Percentiles rank a stretch among this genome's conserved stretches.
phyloP scores from a whole-genome alignment of 2,888 invertebrate species.

The Matsumyia berberina region DNA sequence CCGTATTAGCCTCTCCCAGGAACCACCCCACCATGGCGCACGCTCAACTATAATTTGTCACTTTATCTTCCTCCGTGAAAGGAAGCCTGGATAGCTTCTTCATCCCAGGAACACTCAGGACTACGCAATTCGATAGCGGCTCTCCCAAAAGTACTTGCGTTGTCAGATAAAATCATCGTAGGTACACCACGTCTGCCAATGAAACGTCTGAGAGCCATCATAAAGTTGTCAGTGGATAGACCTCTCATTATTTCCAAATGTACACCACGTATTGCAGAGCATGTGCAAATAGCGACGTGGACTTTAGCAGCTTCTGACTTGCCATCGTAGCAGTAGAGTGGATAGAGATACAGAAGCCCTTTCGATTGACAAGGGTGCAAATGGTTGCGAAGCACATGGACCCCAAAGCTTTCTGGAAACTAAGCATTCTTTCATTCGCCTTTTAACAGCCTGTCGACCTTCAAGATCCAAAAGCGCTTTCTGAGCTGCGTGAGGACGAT shows the following conservation, averaged over 20 bases:
- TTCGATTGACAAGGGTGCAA: conserved; percentile 32
- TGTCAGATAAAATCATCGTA: conserved; percentile 20
- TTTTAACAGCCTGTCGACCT: conserved; percentile 11
- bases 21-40: conserved; percentile 7
- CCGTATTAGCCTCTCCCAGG: background rate
- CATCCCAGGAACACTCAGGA: background rate
- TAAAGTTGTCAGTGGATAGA: background rate
- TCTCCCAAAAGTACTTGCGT: background rate
- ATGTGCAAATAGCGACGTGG: no score
- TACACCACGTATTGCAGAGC: background rate
- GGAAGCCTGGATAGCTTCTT: background rate
- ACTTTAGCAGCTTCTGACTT: no score
- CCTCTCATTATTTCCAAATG: conserved; percentile 3
- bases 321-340: no score
- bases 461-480: conserved; percentile 30
- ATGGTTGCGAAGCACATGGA: conserved; percentile 22
- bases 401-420: conserved; percentile 32
- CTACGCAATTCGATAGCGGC: background rate
- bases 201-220: background rate
- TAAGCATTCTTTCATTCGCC: conserved; percentile 16
- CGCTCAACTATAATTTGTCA: background rate
- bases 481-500: conserved; percentile 17
- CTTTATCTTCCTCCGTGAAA: background rate
- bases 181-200: conserved; percentile 14
- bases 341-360: no score